These are phyloP conservation scores for Synanthedon vespiformis DNA, from an alignment of 2,888 invertebrate species.

Conservation along the genomic window DNA sequence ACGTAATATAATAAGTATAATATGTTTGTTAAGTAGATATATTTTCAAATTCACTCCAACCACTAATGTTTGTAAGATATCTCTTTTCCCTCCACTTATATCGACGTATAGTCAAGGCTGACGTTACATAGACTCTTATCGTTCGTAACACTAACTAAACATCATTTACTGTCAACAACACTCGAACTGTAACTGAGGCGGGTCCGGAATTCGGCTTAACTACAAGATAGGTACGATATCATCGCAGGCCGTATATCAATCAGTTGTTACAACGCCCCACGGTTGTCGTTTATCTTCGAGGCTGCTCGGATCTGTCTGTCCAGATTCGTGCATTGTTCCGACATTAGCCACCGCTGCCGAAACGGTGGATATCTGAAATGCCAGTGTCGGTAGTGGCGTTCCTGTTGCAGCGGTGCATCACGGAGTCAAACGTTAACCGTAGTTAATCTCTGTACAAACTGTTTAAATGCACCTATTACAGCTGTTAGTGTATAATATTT, in stretches of 20 bases:
- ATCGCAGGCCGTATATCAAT: slow-evolving; percentile 64
- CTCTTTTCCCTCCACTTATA: too few relatives aligned
- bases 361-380: slow-evolving; percentile 63
- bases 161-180: slow-evolving; percentile 60
- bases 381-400: slow-evolving; percentile 48
- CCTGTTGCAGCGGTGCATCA: slow-evolving; percentile 33
- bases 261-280: slow-evolving; percentile 64
- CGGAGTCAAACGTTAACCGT: not conserved
- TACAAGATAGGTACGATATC: slow-evolving; percentile 52
- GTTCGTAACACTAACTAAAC: slow-evolving; percentile 44
- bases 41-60: too few relatives aligned
- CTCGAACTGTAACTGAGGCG: slow-evolving; percentile 60
- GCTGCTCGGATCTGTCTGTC: slow-evolving; percentile 59
- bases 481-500: not conserved
- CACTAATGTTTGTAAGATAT: too few relatives aligned
- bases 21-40: too few relatives aligned
- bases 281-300: slow-evolving; percentile 67
- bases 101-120: too few relatives aligned
- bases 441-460: not conserved
- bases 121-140: slow-evolving; percentile 29
- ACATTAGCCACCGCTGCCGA: slow-evolving; percentile 56
- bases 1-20: too few relatives aligned
- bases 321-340: slow-evolving; percentile 67
- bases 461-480: not conserved
- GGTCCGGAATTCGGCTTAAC: slow-evolving; percentile 53